Evolutionary conservation across 2,888 invertebrate species (phyloP).

Genomic region (Theretra japonica): DNA sequence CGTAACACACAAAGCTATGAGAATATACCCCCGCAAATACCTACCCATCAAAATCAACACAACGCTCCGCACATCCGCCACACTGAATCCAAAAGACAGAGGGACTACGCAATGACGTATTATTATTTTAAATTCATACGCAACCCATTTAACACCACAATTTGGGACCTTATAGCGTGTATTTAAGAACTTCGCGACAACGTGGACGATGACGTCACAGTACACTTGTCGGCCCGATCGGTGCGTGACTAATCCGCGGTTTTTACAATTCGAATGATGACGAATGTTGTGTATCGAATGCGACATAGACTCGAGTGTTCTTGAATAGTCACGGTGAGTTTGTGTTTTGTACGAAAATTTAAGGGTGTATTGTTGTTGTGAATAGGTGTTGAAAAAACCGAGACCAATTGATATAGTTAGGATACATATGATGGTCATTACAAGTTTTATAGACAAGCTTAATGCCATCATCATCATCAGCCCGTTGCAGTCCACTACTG

Average conservation of each 20-base stretch:
- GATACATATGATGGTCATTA: not conserved
- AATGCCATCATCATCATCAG: too few species aligned
- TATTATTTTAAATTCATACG: conserved; percentile 81
- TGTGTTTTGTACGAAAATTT: conserved; percentile 1
- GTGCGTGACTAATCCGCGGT: conserved; percentile 74
- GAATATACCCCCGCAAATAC: conserved; percentile 48
- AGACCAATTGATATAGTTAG: not conserved
- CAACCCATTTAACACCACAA: conserved; percentile 43
- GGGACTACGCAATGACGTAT: conserved; percentile 73
- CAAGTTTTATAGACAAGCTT: too few species aligned
- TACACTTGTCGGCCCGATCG: conserved; percentile 75
- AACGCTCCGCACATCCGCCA: conserved; percentile 68
- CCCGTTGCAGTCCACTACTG: too few species aligned
- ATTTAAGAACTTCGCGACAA: conserved; percentile 17
- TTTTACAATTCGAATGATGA: conserved; percentile 74
- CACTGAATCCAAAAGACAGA: conserved; percentile 76
- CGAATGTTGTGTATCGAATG: conserved; percentile 55
- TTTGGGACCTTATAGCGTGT: conserved; percentile 44
- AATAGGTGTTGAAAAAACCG: not conserved
- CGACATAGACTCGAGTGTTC: conserved; percentile 40
- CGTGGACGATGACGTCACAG: conserved; percentile 67
- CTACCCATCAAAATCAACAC: conserved; percentile 74
- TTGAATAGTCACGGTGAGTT: conserved; percentile 38
- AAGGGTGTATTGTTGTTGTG: not conserved
- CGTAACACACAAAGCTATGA: conserved; percentile 49